Evolutionary conservation across 2,113 vertebrate species (phyloP).

Genomic region (Hemibagrus wyckioides): DNA sequence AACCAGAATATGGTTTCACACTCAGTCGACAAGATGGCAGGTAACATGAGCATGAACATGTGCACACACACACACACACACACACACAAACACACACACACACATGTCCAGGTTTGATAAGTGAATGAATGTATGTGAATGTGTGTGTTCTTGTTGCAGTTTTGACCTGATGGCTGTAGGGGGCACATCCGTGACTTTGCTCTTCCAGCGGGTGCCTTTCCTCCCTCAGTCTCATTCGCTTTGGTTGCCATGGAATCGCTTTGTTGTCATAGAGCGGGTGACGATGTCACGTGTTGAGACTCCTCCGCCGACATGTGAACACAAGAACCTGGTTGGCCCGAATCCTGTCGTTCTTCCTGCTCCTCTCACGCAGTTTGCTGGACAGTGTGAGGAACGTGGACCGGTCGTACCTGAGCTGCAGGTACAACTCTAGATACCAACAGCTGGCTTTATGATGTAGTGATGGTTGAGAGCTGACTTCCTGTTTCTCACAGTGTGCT

Average conservation of each 20-base stretch:
- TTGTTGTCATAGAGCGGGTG: conserved; percentile 91
- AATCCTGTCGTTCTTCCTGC: conserved; percentile 93
- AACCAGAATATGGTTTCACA: conserved; percentile 92
- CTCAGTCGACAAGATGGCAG: conserved; percentile 96
- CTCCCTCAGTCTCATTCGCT: conserved; percentile 86
- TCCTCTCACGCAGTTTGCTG: conserved; percentile 88
- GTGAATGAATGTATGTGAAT: not conserved
- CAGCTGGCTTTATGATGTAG: not conserved
- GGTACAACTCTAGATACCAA: conserved; percentile 67
- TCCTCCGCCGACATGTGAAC: conserved; percentile 80
- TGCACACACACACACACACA: conserved; percentile 28
- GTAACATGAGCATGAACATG: conserved; percentile 63
- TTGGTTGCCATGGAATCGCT: conserved; percentile 97
- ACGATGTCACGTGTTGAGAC: conserved; percentile 83
- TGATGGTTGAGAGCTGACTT: not conserved
- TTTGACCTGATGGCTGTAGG: conserved; percentile 95
- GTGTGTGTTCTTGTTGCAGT: conserved; percentile 65
- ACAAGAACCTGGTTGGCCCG: conserved; percentile 85
- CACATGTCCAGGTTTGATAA: not conserved
- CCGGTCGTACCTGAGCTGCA: conserved; percentile 91
- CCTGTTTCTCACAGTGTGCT: not conserved
- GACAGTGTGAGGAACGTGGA: conserved; percentile 89
- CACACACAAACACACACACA: not conserved
- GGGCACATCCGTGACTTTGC: conserved; percentile 86
- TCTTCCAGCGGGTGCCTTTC: conserved; percentile 96